Conservation (phyloP, 2,113 vertebrate genomes). For the Panurus biarmicus region DNA sequence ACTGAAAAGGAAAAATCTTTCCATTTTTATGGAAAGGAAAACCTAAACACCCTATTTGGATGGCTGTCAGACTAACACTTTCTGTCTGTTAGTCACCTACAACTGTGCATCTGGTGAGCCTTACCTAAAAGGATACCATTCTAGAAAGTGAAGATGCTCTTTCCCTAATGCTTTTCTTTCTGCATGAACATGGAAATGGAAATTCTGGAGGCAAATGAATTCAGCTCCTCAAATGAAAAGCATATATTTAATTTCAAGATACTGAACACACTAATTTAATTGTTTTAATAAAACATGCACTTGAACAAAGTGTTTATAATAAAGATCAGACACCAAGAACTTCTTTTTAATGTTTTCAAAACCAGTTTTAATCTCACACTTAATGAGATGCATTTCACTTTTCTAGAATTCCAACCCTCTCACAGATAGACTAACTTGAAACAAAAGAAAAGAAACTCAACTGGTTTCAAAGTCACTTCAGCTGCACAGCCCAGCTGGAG, state of each 20-base stretch:
- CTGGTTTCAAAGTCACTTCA: constrained; percentile 23
- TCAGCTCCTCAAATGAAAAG: not conserved
- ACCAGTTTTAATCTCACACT: not conserved
- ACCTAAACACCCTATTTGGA: not conserved
- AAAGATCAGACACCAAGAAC: not conserved
- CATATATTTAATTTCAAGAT: not conserved
- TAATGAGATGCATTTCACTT: not conserved
- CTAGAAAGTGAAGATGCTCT: not conserved
- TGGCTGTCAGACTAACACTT: not conserved
- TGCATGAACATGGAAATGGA: not conserved
- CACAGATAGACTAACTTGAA: not conserved
- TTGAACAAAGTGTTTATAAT: not conserved
- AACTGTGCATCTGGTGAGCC: not conserved
- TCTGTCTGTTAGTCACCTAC: not conserved
- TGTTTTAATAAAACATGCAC: not conserved
- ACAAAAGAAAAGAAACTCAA: not conserved
- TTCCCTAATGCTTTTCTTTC: not conserved
- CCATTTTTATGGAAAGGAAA: not conserved
- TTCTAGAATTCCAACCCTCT: not conserved
- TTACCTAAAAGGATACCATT: not conserved
- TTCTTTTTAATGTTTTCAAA: not conserved
- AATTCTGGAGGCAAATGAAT: not conserved
- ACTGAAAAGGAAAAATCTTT: not conserved
- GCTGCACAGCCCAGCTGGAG: constrained; percentile 4
- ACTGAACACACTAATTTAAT: not conserved